Evolutionary conservation across 2,797 vertebrate species (phyloP), one percentile per base, ranked within the genome.

Genomic region (Megaceryle alcyon): DNA sequence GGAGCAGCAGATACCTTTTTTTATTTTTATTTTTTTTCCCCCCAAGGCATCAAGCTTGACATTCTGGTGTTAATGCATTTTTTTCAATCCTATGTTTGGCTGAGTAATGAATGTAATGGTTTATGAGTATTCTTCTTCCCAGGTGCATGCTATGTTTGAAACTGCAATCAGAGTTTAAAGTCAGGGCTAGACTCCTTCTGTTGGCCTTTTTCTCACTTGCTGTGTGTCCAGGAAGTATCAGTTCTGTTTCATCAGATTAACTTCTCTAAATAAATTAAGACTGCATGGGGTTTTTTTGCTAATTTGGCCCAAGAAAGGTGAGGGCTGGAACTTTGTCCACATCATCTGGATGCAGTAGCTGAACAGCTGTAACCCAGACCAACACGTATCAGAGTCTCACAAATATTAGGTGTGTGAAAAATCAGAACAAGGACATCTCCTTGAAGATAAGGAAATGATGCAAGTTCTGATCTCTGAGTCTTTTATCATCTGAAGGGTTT

Each of bases 81-180:
- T 82, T 89, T 70, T 57, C 41, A 43, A 10, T 82, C 76, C 70
- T 70, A 0, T 31, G 41, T 76, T 82, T 86, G 73, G 33, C 61
- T 90, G 60, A 80, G 68, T n/a, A 37, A 63, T 70, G 73, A 88
- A 64, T 63, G 12, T 33, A 21, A 10, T 65, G 46, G 21, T n/a
- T 90, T 66, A 14, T 33, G 69, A 90, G 29, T 54, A 17, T 61
- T 88, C 35, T 64, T 76, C 81, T 86, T 49, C 82, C 57, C 60
- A 56, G 22, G 31, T 60, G 8, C 23, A 25, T 66, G 66, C 15
- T 25, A 6, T 29, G 18, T 44, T 68, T 86, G 73, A 81, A 49
- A 29, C n/a, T 65, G 63, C 23, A 90, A 29, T 59, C 82, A 69
- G 65, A 37, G 44, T 31, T 86, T 73, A 7, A 80, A 78, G n/a